A percentile compares a stretch with the other conserved stretches of the same genome.
Evolutionary conservation across 2,797 vertebrate species (phyloP).

Genomic region (Synanceia verrucosa): DNA sequence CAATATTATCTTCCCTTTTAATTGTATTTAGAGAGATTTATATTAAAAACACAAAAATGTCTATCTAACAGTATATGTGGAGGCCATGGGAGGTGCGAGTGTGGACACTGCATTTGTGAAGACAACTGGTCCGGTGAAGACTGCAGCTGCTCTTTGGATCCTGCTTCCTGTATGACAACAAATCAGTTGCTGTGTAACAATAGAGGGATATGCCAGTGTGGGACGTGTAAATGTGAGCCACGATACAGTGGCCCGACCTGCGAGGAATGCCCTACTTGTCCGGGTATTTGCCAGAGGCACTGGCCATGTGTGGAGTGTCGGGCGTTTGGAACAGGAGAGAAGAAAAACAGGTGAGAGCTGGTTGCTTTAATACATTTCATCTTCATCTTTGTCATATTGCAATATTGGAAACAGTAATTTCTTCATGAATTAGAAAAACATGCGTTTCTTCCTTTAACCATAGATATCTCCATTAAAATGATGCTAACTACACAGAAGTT

Average conservation of each 20-base stretch:
- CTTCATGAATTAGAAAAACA: not conserved
- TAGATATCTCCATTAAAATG: not conserved
- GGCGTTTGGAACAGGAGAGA: conserved; percentile 33
- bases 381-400: not conserved
- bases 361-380: not conserved
- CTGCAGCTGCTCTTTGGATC: conserved; percentile 57
- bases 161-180: conserved; percentile 17
- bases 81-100: conserved; percentile 54
- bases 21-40: not conserved
- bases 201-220: conserved; percentile 45
- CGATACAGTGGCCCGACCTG: conserved; percentile 38
- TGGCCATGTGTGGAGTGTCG: conserved; percentile 36
- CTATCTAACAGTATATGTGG: conserved; percentile 57
- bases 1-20: not conserved
- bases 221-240: conserved; percentile 17
- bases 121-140: conserved; percentile 20
- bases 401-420: not conserved
- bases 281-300: accelerated
- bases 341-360: conserved; percentile 43
- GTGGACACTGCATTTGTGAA: conserved; percentile 46
- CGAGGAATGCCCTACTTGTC: conserved; percentile 27
- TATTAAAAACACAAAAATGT: not conserved
- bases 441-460: not conserved
- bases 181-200: conserved; percentile 49
- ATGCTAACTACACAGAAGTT: not conserved